Evolutionary conservation across 2,113 vertebrate species (phyloP).

Genomic region (human): GRCh38 chr2:199991001-199991500

Average conservation of each 20-base stretch:
- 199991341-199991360: no score
- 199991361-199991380: no score
- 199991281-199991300: neutral
- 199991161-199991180: neutral
- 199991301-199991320: neutral
- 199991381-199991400: no score
- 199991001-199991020: neutral
- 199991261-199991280: neutral
- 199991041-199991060: neutral
- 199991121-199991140: neutral
- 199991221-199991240: neutral
- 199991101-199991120: neutral
- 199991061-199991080: neutral
- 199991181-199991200: neutral
- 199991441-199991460: no score
- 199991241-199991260: neutral
- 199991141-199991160: neutral
- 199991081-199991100: neutral
- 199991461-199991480: no score
- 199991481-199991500: no score
- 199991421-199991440: no score
- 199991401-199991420: no score
- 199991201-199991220: neutral
- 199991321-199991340: neutral
- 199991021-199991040: neutral